Base-by-base conservation (phyloP, 2,888 invertebrate genomes). In the Rhaphigaster nebulosa region DNA sequence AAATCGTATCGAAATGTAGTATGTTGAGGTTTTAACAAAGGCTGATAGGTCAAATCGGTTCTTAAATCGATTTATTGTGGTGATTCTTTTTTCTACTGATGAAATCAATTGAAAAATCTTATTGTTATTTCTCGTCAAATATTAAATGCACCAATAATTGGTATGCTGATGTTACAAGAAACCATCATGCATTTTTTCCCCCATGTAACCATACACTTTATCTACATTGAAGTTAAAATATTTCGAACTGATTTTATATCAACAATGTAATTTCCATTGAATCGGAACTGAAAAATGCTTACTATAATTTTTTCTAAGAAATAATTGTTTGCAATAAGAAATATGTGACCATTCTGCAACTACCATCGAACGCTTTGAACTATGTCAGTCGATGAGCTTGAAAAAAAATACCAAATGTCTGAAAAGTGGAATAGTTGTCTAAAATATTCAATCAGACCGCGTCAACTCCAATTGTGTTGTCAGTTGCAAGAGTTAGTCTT, bases 61-160 rank as follows among this genome's bases (percentile, higher is more conserved):
- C 18, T 29, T 2, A 13, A 10, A 15, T 29, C n/a, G 65, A 65
- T 29, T 15, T 23, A 6, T 8, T 38, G 20, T 6, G 6, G 8
- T 76, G 70, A 38, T 76, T 65, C 70, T 38, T 29, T 76, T 76
- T 38, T 76, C 70, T 76, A 20, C 70, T 76, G 70, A 38, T 76
- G 20, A 76, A 76, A 76, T 76, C 70, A 76, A 38, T n/a, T 76
- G 38, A 76, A 38, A 38, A 38, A 76, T 76, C 70, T 8, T 76
- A 20, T 76, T 38, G 70, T 76, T 38, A 20, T 38, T 1, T 76
- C 23, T 38, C 8, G 18, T 38, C 5, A 23, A 38, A 65, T 56
- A 26, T 26, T 56, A 56, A 26, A 56, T 56, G 10, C 26, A 26
- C 8, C n/a, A 60, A n/a, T n/a, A 13, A n/a, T n/a, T 54, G 2